These are phyloP conservation scores for Lepeophtheirus nordmannii DNA, from an alignment of 2,888 invertebrate species.

Conservation along the genomic window DNA sequence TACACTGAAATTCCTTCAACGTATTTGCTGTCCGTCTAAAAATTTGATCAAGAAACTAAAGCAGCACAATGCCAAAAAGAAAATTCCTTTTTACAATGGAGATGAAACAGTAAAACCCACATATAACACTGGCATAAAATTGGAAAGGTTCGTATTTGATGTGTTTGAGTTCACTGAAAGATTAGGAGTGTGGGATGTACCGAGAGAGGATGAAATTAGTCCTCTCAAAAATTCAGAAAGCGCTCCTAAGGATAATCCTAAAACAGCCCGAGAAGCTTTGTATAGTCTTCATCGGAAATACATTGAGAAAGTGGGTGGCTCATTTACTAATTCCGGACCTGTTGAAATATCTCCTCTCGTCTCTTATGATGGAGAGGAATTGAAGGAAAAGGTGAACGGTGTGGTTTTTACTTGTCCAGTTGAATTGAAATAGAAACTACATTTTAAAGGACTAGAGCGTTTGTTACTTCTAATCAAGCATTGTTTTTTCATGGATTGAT, in stretches of 20 bases:
- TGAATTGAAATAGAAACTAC: too few relatives aligned
- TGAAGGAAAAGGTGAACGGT: slow-evolving; percentile 44
- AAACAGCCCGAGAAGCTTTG: slow-evolving; percentile 64
- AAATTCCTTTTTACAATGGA: slow-evolving; percentile 68
- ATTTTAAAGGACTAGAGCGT: too few relatives aligned
- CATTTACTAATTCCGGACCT: not conserved
- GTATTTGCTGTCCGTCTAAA: not conserved
- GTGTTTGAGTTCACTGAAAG: slow-evolving; percentile 84
- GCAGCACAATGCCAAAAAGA: slow-evolving; percentile 90
- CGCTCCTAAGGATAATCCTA: slow-evolving; percentile 68
- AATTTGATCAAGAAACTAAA: not conserved
- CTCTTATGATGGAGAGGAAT: slow-evolving; percentile 77
- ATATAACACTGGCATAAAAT: slow-evolving; percentile 84
- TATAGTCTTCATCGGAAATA: slow-evolving; percentile 49
- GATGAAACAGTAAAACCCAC: slow-evolving; percentile 57
- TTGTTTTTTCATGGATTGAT: too few relatives aligned
- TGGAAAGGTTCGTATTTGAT: slow-evolving; percentile 98
- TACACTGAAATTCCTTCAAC: slow-evolving; percentile 62
- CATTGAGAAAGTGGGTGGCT: slow-evolving; percentile 15
- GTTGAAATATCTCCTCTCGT: slow-evolving; percentile 74
- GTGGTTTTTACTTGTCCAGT: too few relatives aligned
- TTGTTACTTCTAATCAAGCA: too few relatives aligned
- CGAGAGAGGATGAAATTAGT: slow-evolving; percentile 83
- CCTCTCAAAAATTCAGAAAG: slow-evolving; percentile 86
- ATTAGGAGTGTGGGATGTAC: slow-evolving; percentile 82